These are phyloP conservation scores for Listronotus oregonensis DNA, from an alignment of 1,140 invertebrate species.

Conservation along the genomic window DNA sequence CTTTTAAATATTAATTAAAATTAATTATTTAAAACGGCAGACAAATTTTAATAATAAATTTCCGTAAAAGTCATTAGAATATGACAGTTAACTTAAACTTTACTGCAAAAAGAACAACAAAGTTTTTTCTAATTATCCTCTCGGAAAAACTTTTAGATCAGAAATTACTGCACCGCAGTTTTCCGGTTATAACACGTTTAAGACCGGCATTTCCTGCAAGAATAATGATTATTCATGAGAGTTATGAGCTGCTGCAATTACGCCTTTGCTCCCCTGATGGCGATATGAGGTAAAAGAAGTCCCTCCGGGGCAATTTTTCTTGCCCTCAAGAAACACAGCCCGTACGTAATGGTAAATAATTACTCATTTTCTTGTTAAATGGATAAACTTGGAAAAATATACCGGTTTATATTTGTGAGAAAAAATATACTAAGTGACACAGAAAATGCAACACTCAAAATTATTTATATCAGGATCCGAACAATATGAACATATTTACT, in stretches of 20 bases:
- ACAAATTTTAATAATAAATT: background rate
- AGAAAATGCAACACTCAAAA: too few relatives aligned
- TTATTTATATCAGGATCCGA: too few relatives aligned
- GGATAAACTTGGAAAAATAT: too few relatives aligned
- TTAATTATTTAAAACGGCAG: background rate
- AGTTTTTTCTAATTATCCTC: slow-evolving; percentile 5
- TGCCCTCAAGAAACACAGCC: background rate
- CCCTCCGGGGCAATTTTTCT: background rate
- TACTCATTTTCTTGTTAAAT: too few relatives aligned
- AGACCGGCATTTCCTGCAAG: background rate
- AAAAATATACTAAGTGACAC: too few relatives aligned
- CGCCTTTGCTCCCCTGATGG: background rate
- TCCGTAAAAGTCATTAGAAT: background rate
- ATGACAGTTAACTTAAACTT: background rate
- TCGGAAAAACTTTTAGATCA: slow-evolving; percentile 2
- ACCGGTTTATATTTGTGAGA: too few relatives aligned
- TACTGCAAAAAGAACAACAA: background rate
- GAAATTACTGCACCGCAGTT: background rate
- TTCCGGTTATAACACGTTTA: background rate
- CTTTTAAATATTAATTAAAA: too few relatives aligned
- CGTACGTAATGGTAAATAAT: too few relatives aligned
- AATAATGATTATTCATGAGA: slow-evolving; percentile 10
- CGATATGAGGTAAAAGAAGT: background rate
- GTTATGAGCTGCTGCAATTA: slow-evolving; percentile 7
- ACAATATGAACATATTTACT: too few relatives aligned